These are phyloP conservation scores for Trogon melanurus DNA, from an alignment of 2,113 vertebrate species.

Conservation along the genomic window DNA sequence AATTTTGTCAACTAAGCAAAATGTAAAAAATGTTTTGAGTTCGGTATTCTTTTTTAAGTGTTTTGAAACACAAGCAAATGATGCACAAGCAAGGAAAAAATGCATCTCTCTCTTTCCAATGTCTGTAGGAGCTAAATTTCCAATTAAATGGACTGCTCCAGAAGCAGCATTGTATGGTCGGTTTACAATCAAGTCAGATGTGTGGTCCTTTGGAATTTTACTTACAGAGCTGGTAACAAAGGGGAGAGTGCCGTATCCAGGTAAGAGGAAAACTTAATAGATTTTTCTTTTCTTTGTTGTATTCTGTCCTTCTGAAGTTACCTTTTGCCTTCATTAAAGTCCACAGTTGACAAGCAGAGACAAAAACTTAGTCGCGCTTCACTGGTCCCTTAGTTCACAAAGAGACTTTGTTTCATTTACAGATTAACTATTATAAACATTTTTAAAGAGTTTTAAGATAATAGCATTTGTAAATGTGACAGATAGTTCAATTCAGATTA, in stretches of 20 bases:
- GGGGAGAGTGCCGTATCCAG: slow-evolving; percentile 95
- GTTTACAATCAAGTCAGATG: slow-evolving; percentile 97
- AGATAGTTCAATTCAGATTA: neutral
- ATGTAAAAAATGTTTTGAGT: neutral
- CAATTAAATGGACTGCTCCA: slow-evolving; percentile 96
- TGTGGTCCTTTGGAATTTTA: slow-evolving; percentile 96
- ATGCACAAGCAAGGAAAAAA: neutral
- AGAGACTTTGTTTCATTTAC: neutral
- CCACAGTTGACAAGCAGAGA: neutral
- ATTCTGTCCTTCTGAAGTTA: neutral
- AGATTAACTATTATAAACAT: neutral
- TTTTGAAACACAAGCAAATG: neutral
- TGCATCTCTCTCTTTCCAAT: neutral
- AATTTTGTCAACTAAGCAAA: neutral
- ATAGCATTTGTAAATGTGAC: neutral
- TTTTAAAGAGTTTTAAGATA: neutral
- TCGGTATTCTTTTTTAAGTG: neutral
- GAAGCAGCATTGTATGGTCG: slow-evolving; percentile 93
- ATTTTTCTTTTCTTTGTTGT: neutral
- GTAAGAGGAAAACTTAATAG: slow-evolving; percentile 67
- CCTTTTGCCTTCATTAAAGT: neutral
- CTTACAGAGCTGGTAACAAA: slow-evolving; percentile 94
- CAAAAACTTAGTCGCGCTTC: neutral
- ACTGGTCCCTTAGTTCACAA: neutral
- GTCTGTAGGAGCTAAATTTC: slow-evolving; percentile 92